Base-by-base conservation (phyloP, 2,113 vertebrate genomes). In the Pterophyllum scalare region DNA sequence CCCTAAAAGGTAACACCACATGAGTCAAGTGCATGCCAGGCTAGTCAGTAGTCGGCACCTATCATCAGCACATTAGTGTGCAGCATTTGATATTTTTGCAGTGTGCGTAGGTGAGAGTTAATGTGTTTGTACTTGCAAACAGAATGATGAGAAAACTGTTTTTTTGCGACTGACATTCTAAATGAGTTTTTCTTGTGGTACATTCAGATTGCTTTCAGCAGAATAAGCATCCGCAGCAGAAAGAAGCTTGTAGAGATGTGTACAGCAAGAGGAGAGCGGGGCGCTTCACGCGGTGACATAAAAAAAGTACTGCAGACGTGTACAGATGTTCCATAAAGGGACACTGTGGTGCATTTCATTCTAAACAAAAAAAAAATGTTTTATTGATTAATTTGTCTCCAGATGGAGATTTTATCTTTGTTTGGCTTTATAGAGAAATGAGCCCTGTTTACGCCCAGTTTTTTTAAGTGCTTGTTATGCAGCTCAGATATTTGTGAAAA, bases 1-100 rank as follows among this genome's bases (percentile, higher is more conserved):
- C 98, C 70, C 95, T 99, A 85, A 99, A 99, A 98, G 98, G 98
- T 99, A 97, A 77, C 13, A 65, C 57, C 33, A 72, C 7, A 59
- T 1, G 67, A 0, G 31, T 72, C 11, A 0, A 3, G 31, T 54
- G 13, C 2, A 52, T 17, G 26, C 17, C 46, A 33, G 54, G 15
- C 13, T 28, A 4, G 57, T 70, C 35, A 75, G 26, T 67, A 79
- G 26, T 81, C 72, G 35, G 1, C 19, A 56, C 1, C 28, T 28
- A 58, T 38, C 14, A 26, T 57, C 33, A 33, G 20, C n/a, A 57
- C 1, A 67, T 78, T n/a, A 65, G 64, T 49, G 77, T 83, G 58
- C 49, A 7, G 11, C 15, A 3, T 75, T 19, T 58, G 28, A 60
- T 49, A 28, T 10, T 24, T 72, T 54, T 67, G 52, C 35, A 3